A percentile compares a stretch with the other conserved stretches of the same genome.
phyloP scores from a whole-genome alignment of 2,113 vertebrate species.

The Phalacrocorax carbo region DNA sequence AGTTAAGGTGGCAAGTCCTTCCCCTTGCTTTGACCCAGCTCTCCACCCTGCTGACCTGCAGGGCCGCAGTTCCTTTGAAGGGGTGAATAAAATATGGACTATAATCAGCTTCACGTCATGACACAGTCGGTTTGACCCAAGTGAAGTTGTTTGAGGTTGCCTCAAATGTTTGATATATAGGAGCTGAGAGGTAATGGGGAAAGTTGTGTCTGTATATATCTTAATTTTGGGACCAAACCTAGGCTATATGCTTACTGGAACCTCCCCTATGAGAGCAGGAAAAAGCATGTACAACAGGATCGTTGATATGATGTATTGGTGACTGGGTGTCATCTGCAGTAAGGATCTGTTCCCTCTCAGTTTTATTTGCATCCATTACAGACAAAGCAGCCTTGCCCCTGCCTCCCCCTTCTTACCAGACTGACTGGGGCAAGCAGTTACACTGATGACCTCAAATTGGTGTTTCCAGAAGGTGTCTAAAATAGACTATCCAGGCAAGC shows the following conservation, averaged over 20 bases:
- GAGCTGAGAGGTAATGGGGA: not conserved
- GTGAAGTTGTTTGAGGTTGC: not conserved
- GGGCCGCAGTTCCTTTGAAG: not conserved
- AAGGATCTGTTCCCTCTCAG: not conserved
- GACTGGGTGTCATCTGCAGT: not conserved
- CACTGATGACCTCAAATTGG: not conserved
- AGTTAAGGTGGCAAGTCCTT: not conserved
- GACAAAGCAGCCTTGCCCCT: not conserved
- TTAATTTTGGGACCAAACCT: not conserved
- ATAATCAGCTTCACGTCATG: not conserved
- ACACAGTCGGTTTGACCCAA: not conserved
- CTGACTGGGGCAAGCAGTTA: not conserved
- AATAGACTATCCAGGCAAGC: not conserved
- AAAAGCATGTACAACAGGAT: not conserved
- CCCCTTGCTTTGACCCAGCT: not conserved
- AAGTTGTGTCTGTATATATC: not conserved
- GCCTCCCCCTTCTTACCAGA: not conserved
- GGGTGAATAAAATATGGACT: not conserved
- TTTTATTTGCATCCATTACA: not conserved
- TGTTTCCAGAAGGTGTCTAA: not conserved
- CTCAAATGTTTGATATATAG: not conserved
- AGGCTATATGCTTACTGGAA: not conserved
- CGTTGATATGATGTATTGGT: rapidly evolving
- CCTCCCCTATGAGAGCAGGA: not conserved
- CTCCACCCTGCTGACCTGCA: not conserved